Base-by-base conservation (phyloP, 2,888 invertebrate genomes). In the Cosmia trapezina region DNA sequence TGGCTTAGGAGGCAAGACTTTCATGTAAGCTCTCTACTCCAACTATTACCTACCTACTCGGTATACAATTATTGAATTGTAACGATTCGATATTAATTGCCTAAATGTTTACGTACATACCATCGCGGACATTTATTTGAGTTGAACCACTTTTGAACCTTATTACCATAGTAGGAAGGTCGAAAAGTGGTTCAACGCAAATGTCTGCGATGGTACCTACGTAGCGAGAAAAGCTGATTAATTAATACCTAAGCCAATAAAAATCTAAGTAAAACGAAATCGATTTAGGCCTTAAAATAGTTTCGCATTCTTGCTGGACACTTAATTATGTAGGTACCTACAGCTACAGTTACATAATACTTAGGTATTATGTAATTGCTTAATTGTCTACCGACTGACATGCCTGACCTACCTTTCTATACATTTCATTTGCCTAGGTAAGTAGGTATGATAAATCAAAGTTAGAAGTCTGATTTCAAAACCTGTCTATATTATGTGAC, bases 1-100 rank as follows among this genome's bases (percentile, higher is more conserved):
- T 88, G 96, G 96, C 0, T 87, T 96, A 17, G 97, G 97, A 73
- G 97, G 97, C 7, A 96, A 96, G 61, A 96, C 97, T 43, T 97
- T 96, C 88, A 94, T 97, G 86, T 96, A 92, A 93, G 17, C 12
- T 47, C 45, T 33, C 3, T 51, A 2, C 3, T n/a, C 3, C 9
- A 28, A 28, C 6, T 33, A 14, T 2, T n/a, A 33, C 14, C 8
- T n/a, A 33, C 14, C 8, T 49, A 14, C 9, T 49, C n/a, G n/a
- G 37, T 33, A 33, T 56, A 33, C 17, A 56, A 33, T 8, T 4
- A 33, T 33, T 33, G 33, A 0, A 56, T 56, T 56, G 1, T 33
- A 56, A 17, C 8, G 17, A 33, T 56, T 56, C 4, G 17, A 54
- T 56, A 17, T 56, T 8, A 56, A 33, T 56, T 17, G 4, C 56